Base-by-base conservation (phyloP, 2,888 invertebrate genomes). In the Luperina testacea region DNA sequence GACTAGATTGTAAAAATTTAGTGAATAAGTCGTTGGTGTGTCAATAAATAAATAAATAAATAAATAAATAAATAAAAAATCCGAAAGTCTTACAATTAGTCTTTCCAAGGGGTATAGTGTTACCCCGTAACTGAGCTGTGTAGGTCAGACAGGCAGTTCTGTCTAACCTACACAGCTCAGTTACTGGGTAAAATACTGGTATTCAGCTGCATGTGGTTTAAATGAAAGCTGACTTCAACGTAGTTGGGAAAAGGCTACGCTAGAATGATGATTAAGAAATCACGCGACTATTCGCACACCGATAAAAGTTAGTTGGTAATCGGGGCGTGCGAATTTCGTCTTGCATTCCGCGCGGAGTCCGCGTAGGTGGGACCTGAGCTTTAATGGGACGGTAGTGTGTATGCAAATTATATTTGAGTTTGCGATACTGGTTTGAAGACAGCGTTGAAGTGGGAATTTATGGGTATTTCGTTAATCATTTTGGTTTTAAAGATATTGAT, bases 401-500 rank as follows among this genome's bases (percentile, higher is more conserved):
- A 81, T 75, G 75, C 69, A 69, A 80, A 80, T 81, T 75, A 61
- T 75, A 80, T 65, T 70, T 8, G 8, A 57, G 42, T 32, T 17
- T n/a, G 27, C 48, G 53, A 59, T 51, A 80, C 51, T 27, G 48
- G 53, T 61, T 65, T n/a, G 32, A 8, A 67, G 57, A 70, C 74
- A 77, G 32, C n/a, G 20, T 20, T 7, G 61, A 61, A 42, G 63
- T 63, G 75, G 24, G 51, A 51, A 71, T n/a, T 67, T 48, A 20
- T 48, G 27, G 24, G 17, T 24, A 8, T 57, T 72, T 67, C 9
- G 57, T 42, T 17, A 45, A 70, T 74, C 0, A 65, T 77, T 71
- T 51, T n/a, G 48, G 20, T 73, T 11, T 67, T 48, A 45, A 45
- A 45, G 45, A 64, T 59, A 69, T 64, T 77, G 57, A 81, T 74